phyloP scores from a whole-genome alignment of 2,888 invertebrate genomes.

The Dyspetes luteomarginatus region DNA sequence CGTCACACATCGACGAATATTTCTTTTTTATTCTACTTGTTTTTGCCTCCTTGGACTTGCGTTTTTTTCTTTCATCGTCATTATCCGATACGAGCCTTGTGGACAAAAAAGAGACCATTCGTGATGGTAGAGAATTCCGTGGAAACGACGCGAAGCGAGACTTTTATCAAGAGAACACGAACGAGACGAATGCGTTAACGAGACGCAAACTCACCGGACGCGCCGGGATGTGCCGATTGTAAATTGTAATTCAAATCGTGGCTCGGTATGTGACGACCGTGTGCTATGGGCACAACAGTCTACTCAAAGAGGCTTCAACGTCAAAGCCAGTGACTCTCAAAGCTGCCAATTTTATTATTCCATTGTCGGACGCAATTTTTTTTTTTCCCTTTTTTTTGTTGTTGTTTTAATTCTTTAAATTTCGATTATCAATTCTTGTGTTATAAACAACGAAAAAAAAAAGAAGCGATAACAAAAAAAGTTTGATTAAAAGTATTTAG shows the following conservation, averaged over 20 bases:
- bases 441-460: not conserved
- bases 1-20: too few relatives aligned
- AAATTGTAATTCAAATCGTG: constrained; percentile 82
- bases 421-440: constrained; percentile 3
- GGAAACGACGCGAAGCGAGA: constrained; percentile 58
- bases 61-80: constrained; percentile 16
- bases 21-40: constrained; percentile 2
- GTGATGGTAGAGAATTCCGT: constrained; percentile 20
- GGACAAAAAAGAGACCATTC: constrained; percentile 34
- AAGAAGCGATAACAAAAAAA: not conserved
- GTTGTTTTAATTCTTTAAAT: too few relatives aligned
- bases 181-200: constrained; percentile 70
- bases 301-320: constrained; percentile 63
- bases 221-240: constrained; percentile 79
- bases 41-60: constrained; percentile 3
- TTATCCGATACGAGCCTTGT: constrained; percentile 34
- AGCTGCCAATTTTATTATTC: constrained; percentile 14
- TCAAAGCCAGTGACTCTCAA: constrained; percentile 64
- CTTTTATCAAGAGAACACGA: constrained; percentile 67
- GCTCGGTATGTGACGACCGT: constrained; percentile 73
- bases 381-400: too few relatives aligned
- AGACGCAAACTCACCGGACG: constrained; percentile 75
- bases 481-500: not conserved
- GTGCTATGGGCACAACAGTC: constrained; percentile 70
- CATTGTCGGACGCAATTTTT: too few relatives aligned